A percentile compares a stretch with the other conserved stretches of the same genome.
These are phyloP conservation scores for Dendrocincla fuliginosa DNA, from an alignment of 2,797 vertebrate genomes.

Conservation along the genomic window DNA sequence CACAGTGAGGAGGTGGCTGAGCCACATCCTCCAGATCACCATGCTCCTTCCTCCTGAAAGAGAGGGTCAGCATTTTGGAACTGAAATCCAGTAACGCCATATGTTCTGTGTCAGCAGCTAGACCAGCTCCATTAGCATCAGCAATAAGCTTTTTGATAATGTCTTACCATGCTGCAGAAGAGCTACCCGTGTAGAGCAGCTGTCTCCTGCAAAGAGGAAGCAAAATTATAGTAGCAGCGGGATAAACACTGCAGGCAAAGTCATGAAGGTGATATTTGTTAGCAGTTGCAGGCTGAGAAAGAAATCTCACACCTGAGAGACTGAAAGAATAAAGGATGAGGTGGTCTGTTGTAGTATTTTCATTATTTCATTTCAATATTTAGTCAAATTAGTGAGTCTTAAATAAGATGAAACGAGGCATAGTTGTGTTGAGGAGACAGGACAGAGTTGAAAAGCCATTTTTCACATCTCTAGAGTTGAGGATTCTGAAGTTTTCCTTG, in stretches of 20 bases:
- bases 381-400: conserved; percentile 11
- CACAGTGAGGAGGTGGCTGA: background rate
- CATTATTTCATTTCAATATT: background rate
- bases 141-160: background rate
- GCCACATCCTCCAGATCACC: background rate
- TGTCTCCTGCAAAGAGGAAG: conserved; percentile 17
- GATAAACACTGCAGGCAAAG: conserved; percentile 26
- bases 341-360: background rate
- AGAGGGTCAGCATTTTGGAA: background rate
- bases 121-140: conserved; percentile 1
- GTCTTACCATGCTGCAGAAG: background rate
- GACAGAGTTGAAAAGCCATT: background rate
- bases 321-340: background rate
- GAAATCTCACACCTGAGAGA: background rate
- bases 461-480: background rate
- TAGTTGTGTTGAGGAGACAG: background rate
- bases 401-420: background rate
- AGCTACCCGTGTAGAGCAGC: background rate
- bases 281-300: background rate
- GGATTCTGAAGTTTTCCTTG: conserved; percentile 58
- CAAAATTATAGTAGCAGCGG: background rate
- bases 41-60: background rate
- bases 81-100: background rate
- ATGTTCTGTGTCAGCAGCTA: conserved; percentile 13
- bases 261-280: conserved; percentile 30